phyloP scores from a whole-genome alignment of 2,888 invertebrate species.

The Dryomyza anilis region DNA sequence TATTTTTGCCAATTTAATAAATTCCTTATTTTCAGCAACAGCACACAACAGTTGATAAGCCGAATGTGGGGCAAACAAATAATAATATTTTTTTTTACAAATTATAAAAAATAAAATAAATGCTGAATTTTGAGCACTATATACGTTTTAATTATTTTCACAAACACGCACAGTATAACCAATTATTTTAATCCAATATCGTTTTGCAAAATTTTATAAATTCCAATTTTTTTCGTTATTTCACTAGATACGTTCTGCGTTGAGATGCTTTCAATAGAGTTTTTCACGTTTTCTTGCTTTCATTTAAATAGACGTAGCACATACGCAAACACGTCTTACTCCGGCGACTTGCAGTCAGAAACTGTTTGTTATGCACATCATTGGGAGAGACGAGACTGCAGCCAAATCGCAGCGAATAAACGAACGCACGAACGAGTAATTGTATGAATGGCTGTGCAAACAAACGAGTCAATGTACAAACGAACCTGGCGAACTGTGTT shows the following conservation, averaged over 20 bases:
- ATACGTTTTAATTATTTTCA: not conserved
- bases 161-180: not conserved
- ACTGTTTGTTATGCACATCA: conserved; percentile 41
- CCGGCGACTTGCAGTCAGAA: conserved; percentile 44
- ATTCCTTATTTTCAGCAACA: conserved; percentile 1
- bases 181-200: not conserved
- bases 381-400: conserved; percentile 29
- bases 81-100: no score
- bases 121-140: not conserved
- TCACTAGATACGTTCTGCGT: not conserved
- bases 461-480: conserved; percentile 1
- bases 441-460: not conserved
- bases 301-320: conserved; percentile 15
- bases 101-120: conserved; percentile 3
- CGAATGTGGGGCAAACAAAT: conserved; percentile 9
- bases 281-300: conserved; percentile 37
- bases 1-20: not conserved
- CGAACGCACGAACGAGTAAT: conserved; percentile 1
- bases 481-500: not conserved
- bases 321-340: conserved; percentile 36
- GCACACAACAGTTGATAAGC: no score
- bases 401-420: not conserved
- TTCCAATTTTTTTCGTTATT: not conserved
- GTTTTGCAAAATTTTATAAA: not conserved
- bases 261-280: conserved; percentile 15